Conservation (phyloP, 2,888 invertebrate species). For the Drosophila flavopinicola region DNA sequence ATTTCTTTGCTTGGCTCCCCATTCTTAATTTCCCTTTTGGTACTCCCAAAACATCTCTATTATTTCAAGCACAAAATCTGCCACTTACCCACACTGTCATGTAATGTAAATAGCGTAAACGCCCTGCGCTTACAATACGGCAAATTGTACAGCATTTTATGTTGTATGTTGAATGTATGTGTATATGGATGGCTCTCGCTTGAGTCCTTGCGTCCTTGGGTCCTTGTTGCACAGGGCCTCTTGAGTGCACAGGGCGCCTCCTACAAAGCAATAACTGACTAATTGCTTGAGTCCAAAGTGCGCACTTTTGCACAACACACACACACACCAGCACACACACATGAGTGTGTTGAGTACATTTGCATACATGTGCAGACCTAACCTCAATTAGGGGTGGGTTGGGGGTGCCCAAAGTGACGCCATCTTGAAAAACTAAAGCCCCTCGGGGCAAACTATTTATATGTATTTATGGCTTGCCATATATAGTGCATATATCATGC, state of each 20-base stretch:
- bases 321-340: not conserved
- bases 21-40: not conserved
- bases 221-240: conserved; percentile 16
- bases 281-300: conserved; percentile 70
- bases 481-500: conserved; percentile 35
- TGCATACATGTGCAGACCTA: conserved; percentile 53
- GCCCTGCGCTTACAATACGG: conserved; percentile 36
- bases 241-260: conserved; percentile 27
- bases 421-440: conserved; percentile 45
- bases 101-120: conserved; percentile 34
- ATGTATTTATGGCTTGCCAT: conserved; percentile 22
- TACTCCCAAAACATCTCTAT: conserved; percentile 5
- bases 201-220: conserved; percentile 3
- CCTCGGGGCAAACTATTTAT: conserved; percentile 13
- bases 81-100: conserved; percentile 21
- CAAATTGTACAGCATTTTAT: conserved; percentile 33
- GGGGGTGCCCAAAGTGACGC: conserved; percentile 19
- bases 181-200: too few relatives aligned
- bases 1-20: not conserved
- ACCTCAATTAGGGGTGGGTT: conserved; percentile 47
- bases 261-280: conserved; percentile 70
- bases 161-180: too few relatives aligned
- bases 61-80: conserved; percentile 13
- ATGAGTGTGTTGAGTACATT: conserved; percentile 48
- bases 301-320: conserved; percentile 36